These are phyloP conservation scores for Gonocerus acuteangulatus DNA, from an alignment of 2,888 invertebrate genomes.

Conservation along the genomic window DNA sequence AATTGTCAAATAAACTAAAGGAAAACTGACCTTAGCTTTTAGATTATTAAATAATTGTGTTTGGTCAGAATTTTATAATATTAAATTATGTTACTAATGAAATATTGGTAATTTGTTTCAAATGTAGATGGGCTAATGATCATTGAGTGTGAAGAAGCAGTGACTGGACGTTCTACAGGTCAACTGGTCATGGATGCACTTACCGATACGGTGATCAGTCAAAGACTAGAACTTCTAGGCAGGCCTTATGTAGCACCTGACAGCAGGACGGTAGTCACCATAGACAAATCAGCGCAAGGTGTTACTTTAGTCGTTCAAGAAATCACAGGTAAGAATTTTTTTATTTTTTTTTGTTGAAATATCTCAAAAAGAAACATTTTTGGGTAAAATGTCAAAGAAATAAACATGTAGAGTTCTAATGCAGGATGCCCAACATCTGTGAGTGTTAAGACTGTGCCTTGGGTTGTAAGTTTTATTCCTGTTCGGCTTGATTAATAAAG, in stretches of 20 bases:
- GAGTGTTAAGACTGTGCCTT: too few species aligned
- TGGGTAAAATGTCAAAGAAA: too few species aligned
- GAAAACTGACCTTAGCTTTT: too few species aligned
- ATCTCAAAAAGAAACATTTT: background rate
- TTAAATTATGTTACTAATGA: too few species aligned
- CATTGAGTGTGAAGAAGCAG: constrained; percentile 61
- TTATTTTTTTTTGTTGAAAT: background rate
- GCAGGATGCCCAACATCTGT: too few species aligned
- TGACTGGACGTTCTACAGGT: constrained; percentile 55
- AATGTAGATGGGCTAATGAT: constrained; percentile 60
- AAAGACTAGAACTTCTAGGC: constrained; percentile 56
- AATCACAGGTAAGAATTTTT: constrained; percentile 50
- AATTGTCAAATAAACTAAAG: too few species aligned
- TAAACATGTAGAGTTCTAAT: too few species aligned
- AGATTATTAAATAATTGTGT: too few species aligned
- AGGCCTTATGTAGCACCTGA: constrained; percentile 62
- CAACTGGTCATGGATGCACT: constrained; percentile 63
- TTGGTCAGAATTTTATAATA: too few species aligned
- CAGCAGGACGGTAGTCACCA: constrained; percentile 59
- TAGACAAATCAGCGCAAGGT: constrained; percentile 53
- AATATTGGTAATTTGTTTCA: too few species aligned
- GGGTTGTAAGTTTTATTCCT: too few species aligned
- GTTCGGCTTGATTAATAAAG: too few species aligned
- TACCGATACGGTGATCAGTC: constrained; percentile 60
- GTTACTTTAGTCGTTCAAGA: constrained; percentile 55